Percentiles rank a stretch among this genome's conserved stretches.
These are phyloP conservation scores for Pitangus sulphuratus DNA, from an alignment of 2,797 vertebrate genomes.

Conservation along the genomic window DNA sequence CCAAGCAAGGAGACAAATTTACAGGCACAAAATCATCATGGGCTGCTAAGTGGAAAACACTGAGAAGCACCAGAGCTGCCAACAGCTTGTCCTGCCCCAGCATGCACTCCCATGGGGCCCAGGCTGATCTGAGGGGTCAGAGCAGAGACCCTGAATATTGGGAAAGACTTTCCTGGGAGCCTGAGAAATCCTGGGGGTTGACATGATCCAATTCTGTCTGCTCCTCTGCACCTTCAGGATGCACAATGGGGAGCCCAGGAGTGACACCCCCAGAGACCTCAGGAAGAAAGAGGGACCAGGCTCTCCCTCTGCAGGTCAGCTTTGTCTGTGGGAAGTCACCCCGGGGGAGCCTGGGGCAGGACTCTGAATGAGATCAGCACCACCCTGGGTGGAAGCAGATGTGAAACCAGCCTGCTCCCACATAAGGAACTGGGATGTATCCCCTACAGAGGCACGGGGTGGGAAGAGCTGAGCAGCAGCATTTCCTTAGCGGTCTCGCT, in stretches of 20 bases:
- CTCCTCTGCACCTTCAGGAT: neutral
- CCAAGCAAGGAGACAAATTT: too few relatives aligned
- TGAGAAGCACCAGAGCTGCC: neutral
- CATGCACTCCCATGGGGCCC: fast-evolving
- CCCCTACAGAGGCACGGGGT: neutral
- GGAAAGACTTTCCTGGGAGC: neutral
- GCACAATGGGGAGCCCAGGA: neutral
- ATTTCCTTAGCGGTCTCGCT: fast-evolving
- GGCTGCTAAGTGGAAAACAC: too few relatives aligned
- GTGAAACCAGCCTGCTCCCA: neutral
- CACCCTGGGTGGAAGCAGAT: neutral
- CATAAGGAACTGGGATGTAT: neutral
- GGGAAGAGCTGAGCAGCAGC: neutral
- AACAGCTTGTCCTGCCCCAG: neutral
- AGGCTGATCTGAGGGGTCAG: neutral
- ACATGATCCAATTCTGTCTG: neutral
- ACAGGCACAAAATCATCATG: too few relatives aligned
- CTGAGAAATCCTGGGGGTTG: neutral
- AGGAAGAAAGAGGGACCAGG: neutral
- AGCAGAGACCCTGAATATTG: neutral
- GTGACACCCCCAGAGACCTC: neutral
- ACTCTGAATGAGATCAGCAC: neutral
- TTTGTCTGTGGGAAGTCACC: too few relatives aligned
- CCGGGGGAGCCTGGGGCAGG: fast-evolving
- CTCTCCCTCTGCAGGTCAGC: neutral